Percentiles rank a stretch among this genome's conserved stretches.
Evolutionary conservation across 2,797 vertebrate genomes (phyloP).

Genomic region (Streptopelia turtur): DNA sequence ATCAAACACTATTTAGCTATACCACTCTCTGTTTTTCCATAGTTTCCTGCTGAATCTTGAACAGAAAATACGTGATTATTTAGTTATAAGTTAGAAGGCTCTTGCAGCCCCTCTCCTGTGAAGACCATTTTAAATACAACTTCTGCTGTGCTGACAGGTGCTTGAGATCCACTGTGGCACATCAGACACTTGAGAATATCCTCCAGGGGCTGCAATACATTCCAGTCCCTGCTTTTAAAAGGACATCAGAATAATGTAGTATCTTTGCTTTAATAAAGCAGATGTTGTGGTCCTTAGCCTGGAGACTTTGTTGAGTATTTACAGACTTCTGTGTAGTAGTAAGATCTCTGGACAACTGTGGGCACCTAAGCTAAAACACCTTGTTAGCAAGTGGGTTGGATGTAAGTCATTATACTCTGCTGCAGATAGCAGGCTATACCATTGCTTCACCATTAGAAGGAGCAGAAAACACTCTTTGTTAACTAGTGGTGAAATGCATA

Average conservation of each 20-base stretch:
- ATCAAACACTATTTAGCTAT: neutral
- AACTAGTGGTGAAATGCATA: neutral
- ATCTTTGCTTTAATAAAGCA: neutral
- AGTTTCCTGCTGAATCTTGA: neutral
- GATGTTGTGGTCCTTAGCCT: neutral
- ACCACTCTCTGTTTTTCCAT: neutral
- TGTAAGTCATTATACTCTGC: neutral
- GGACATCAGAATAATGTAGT: neutral
- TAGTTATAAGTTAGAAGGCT: neutral
- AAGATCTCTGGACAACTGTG: neutral
- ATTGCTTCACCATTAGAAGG: neutral
- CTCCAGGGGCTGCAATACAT: neutral
- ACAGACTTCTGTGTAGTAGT: neutral
- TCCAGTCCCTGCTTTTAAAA: neutral
- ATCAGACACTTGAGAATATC: neutral
- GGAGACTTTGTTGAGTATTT: neutral
- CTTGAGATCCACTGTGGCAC: neutral
- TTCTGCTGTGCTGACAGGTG: neutral
- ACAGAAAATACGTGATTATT: neutral
- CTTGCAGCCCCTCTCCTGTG: neutral
- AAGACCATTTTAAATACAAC: neutral
- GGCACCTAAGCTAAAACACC: neutral
- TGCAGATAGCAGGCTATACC: neutral
- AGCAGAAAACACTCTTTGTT: neutral
- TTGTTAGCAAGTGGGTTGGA: neutral